Evolutionary conservation across 2,888 invertebrate genomes (phyloP).

Genomic region (Margaritifera margaritifera): DNA sequence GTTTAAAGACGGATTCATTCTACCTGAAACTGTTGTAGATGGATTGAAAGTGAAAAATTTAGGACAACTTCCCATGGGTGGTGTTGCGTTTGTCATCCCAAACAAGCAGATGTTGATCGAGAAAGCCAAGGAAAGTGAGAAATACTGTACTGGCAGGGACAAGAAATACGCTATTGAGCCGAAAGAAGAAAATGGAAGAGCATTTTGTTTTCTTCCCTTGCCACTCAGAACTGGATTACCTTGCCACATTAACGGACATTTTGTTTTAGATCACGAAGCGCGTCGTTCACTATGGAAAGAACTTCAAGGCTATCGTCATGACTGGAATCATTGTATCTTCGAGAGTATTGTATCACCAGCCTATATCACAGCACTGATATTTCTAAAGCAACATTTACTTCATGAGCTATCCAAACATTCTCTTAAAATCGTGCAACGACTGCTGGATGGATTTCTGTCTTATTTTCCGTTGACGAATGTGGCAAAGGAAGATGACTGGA

Average conservation of each 20-base stretch:
- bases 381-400: slow-evolving; percentile 12
- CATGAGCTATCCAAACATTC: no score
- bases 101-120: no score
- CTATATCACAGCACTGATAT: slow-evolving; percentile 39
- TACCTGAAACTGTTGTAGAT: slow-evolving; percentile 31
- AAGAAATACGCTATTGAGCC: no score
- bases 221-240: slow-evolving; percentile 43
- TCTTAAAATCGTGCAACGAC: no score
- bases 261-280: slow-evolving; percentile 57
- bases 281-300: slow-evolving; percentile 44
- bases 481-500: slow-evolving; percentile 16
- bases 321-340: slow-evolving; percentile 61
- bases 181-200: no score
- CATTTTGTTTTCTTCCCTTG: slow-evolving; percentile 56
- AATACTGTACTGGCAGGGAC: no score
- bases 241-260: no score
- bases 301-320: slow-evolving; percentile 16
- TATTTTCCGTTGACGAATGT: slow-evolving; percentile 21
- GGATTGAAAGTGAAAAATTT: slow-evolving; percentile 45
- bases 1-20: slow-evolving; percentile 1
- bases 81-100: slow-evolving; percentile 54
- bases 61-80: slow-evolving; percentile 50
- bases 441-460: no score
- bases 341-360: slow-evolving; percentile 51
- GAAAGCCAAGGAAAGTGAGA: no score